Evolutionary conservation across 2,888 invertebrate species (phyloP).

Genomic region (Cecidostiba fungosa): DNA sequence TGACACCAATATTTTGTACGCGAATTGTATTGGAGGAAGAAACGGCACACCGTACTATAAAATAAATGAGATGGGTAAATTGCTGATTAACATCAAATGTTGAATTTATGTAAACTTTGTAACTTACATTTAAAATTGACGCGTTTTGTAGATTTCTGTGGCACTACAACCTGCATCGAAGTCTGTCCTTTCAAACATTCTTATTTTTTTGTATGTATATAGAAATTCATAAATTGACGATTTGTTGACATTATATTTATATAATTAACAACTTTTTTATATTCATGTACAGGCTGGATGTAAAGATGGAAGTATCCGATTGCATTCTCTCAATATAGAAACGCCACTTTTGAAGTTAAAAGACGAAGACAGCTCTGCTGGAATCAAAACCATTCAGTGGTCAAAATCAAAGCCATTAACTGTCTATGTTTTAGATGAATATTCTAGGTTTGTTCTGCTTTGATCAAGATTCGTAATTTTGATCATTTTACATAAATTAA

Average conservation of each 20-base stretch:
- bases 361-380: constrained; percentile 71
- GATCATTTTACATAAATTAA: constrained; percentile 19
- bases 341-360: constrained; percentile 79
- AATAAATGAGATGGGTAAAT: constrained; percentile 71
- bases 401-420: constrained; percentile 81
- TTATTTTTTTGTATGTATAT: constrained; percentile 79
- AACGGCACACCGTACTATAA: constrained; percentile 71
- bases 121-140: background rate
- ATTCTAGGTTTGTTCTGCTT: constrained; percentile 74
- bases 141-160: constrained; percentile 67
- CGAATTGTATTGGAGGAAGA: constrained; percentile 74
- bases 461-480: constrained; percentile 9
- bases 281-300: constrained; percentile 78
- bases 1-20: constrained; percentile 80
- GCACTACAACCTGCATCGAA: constrained; percentile 80
- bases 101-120: background rate
- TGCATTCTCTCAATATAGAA: constrained; percentile 80
- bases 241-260: background rate
- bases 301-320: constrained; percentile 81
- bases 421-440: constrained; percentile 81
- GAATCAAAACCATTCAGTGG: constrained; percentile 81
- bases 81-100: background rate
- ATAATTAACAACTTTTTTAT: background rate
- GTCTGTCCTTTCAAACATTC: constrained; percentile 80
- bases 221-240: constrained; percentile 16